These are phyloP conservation scores for Gobionotothen gibberifrons DNA, from an alignment of 2,797 vertebrate genomes.

Conservation along the genomic window DNA sequence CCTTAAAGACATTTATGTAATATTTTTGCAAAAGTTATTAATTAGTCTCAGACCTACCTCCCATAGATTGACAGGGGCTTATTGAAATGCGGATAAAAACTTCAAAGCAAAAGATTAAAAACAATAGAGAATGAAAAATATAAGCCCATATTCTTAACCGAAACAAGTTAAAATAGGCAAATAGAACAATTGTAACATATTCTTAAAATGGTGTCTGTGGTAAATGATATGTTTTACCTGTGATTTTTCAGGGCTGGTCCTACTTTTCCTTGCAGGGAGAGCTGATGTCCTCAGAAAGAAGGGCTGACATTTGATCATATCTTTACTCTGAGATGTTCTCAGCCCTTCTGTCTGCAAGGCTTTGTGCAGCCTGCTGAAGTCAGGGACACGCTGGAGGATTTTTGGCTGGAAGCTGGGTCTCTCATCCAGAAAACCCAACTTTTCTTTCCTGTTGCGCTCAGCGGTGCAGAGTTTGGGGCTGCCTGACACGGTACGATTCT, in stretches of 20 bases:
- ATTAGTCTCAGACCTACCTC: background rate
- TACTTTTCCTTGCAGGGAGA: slow-evolving; percentile 72
- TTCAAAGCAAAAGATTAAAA: background rate
- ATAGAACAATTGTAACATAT: background rate
- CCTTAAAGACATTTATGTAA: slow-evolving; percentile 1
- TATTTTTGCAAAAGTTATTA: background rate
- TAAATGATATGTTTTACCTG: slow-evolving; percentile 74
- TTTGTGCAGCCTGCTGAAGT: slow-evolving; percentile 89
- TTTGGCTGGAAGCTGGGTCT: slow-evolving; percentile 89
- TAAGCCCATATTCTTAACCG: background rate
- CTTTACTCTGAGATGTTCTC: slow-evolving; percentile 79
- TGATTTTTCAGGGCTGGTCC: slow-evolving; percentile 63
- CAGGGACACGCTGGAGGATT: slow-evolving; percentile 87
- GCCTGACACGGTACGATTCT: slow-evolving; percentile 51
- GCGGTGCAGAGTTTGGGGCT: slow-evolving; percentile 74
- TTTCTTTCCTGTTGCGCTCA: slow-evolving; percentile 83
- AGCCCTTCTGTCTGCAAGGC: slow-evolving; percentile 85
- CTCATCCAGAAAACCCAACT: slow-evolving; percentile 87
- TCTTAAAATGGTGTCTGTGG: background rate
- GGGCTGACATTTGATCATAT: slow-evolving; percentile 88
- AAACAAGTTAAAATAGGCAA: background rate
- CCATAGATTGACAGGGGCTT: background rate
- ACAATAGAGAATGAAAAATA: background rate
- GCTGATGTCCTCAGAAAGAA: slow-evolving; percentile 90
- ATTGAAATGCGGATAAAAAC: background rate